Percentiles rank a stretch among this genome's conserved stretches.
phyloP scores from a whole-genome alignment of 2,797 vertebrate species.

The Tokudaia muenninki region DNA sequence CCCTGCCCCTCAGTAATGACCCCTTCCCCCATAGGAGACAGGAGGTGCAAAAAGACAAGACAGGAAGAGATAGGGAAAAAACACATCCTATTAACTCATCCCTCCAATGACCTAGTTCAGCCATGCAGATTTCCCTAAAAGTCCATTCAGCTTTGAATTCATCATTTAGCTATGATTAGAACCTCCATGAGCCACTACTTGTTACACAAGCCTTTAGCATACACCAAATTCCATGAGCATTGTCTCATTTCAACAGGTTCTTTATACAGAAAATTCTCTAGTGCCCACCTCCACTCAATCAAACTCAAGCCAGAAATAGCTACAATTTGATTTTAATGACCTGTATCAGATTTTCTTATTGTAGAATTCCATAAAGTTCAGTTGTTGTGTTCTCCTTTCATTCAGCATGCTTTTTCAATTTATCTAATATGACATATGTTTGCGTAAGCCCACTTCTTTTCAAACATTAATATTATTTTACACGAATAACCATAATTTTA shows the following conservation, averaged over 20 bases:
- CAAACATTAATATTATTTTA: neutral
- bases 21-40: neutral
- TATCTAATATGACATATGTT: neutral
- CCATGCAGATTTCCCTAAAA: too few species aligned
- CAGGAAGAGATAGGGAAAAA: neutral
- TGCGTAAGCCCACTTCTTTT: neutral
- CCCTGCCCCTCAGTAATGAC: accelerated
- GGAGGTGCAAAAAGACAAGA: neutral
- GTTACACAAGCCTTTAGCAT: neutral
- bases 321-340: neutral
- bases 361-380: neutral
- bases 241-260: neutral
- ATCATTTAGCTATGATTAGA: neutral
- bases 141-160: neutral
- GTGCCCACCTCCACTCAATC: neutral
- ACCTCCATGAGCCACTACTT: neutral
- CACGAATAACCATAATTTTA: neutral
- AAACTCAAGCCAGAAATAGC: neutral
- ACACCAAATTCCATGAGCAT: neutral
- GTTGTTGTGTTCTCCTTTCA: neutral
- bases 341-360: neutral
- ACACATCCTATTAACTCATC: neutral
- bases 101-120: neutral
- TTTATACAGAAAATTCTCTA: neutral
- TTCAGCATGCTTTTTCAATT: neutral